Percentiles rank a stretch among this genome's conserved stretches.
These are phyloP conservation scores for Sebastes melanostomus DNA, from an alignment of 2,797 vertebrate species.

Conservation along the genomic window DNA sequence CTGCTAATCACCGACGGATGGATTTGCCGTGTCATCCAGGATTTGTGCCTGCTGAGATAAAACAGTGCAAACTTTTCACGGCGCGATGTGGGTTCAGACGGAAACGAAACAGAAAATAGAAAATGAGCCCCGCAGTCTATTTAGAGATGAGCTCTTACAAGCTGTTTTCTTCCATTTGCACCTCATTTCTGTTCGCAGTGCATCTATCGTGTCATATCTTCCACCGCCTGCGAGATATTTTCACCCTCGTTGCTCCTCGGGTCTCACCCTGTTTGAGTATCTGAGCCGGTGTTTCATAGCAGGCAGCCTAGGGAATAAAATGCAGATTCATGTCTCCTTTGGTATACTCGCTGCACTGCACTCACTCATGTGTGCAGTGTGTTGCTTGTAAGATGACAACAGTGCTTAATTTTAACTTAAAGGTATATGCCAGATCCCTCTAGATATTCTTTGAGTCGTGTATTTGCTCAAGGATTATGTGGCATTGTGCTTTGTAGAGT, in stretches of 20 bases:
- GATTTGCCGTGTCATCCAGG: constrained; percentile 46
- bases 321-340: constrained; percentile 71
- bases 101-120: constrained; percentile 50
- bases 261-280: constrained; percentile 59
- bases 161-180: constrained; percentile 56
- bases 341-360: constrained; percentile 35
- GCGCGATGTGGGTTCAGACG: constrained; percentile 12
- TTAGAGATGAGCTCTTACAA: constrained; percentile 59
- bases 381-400: constrained; percentile 65
- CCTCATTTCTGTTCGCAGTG: constrained; percentile 45
- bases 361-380: constrained; percentile 53
- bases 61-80: constrained; percentile 39
- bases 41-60: constrained; percentile 45
- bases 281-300: constrained; percentile 49
- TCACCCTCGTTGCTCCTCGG: constrained; percentile 53
- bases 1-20: constrained; percentile 55
- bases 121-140: constrained; percentile 55
- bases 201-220: constrained; percentile 67
- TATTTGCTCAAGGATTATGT: constrained; percentile 41
- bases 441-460: constrained; percentile 41
- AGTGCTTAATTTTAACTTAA: constrained; percentile 73
- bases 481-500: constrained; percentile 33
- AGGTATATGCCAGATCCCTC: constrained; percentile 60
- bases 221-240: constrained; percentile 57
- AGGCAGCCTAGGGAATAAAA: constrained; percentile 69